phyloP scores from a whole-genome alignment of 2,113 vertebrate species.

The Dromiciops gliroides region DNA sequence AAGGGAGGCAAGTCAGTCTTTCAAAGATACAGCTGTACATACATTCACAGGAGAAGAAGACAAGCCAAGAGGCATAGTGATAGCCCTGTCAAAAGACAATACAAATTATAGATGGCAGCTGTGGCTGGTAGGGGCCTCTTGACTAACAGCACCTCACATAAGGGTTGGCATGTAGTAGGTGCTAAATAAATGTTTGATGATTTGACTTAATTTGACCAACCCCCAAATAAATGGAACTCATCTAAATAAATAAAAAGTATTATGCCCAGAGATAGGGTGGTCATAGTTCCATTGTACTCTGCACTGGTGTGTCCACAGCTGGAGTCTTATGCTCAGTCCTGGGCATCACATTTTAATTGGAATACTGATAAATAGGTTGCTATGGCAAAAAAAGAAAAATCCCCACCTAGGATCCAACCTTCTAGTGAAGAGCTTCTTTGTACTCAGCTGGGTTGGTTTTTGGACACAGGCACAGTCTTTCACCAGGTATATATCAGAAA shows the following conservation, averaged over 20 bases:
- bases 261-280: neutral
- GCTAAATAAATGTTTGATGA: neutral
- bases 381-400: neutral
- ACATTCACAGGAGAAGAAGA: neutral
- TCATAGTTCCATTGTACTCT: neutral
- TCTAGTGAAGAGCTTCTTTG: neutral
- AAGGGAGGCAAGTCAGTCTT: conserved; percentile 56
- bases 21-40: conserved; percentile 39
- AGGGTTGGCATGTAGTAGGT: neutral
- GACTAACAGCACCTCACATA: neutral
- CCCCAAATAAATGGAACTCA: neutral
- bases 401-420: neutral
- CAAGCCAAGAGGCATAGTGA: conserved; percentile 9
- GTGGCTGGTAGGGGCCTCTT: neutral
- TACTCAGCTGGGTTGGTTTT: neutral
- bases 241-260: neutral
- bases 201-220: neutral
- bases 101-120: conserved; percentile 69
- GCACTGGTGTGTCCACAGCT: neutral
- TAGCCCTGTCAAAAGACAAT: conserved; percentile 72
- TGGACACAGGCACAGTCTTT: neutral
- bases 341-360: neutral
- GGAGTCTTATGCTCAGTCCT: neutral
- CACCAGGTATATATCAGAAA: neutral
- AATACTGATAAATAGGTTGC: neutral